phyloP scores from a whole-genome alignment of 2,888 invertebrate species.

The Carcina quercana region DNA sequence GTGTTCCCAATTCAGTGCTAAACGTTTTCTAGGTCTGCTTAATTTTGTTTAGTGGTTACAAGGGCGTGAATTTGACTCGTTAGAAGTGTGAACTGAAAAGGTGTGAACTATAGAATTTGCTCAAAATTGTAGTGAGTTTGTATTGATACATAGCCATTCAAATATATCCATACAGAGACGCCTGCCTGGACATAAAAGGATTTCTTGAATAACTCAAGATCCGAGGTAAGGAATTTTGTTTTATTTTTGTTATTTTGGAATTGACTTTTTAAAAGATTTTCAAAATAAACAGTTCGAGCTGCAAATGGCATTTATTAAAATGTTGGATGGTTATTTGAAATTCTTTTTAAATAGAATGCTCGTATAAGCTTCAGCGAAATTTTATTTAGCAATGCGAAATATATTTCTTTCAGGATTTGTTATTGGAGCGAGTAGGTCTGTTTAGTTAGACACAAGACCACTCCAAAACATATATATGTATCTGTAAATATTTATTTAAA shows the following conservation, averaged over 20 bases:
- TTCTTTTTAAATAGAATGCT: no score
- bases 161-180: neutral
- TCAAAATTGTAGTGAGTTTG: constrained; percentile 30
- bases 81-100: constrained; percentile 55
- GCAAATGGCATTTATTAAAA: no score
- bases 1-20: constrained; percentile 62
- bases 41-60: constrained; percentile 57
- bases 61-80: constrained; percentile 62
- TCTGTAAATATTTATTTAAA: no score
- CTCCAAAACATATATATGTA: no score
- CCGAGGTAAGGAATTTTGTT: constrained; percentile 5
- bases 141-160: constrained; percentile 7
- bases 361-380: no score
- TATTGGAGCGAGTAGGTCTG: no score
- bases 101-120: constrained; percentile 41
- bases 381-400: no score
- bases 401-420: no score
- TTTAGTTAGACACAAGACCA: no score
- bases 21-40: constrained; percentile 54
- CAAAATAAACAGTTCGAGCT: no score
- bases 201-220: neutral
- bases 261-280: no score
- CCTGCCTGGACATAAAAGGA: constrained; percentile 6
- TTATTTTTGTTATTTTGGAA: neutral
- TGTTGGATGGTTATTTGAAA: no score